Evolutionary conservation across 2,113 vertebrate species (phyloP), one percentile per base, ranked within the genome.

Genomic region (Bolborhynchus lineola): DNA sequence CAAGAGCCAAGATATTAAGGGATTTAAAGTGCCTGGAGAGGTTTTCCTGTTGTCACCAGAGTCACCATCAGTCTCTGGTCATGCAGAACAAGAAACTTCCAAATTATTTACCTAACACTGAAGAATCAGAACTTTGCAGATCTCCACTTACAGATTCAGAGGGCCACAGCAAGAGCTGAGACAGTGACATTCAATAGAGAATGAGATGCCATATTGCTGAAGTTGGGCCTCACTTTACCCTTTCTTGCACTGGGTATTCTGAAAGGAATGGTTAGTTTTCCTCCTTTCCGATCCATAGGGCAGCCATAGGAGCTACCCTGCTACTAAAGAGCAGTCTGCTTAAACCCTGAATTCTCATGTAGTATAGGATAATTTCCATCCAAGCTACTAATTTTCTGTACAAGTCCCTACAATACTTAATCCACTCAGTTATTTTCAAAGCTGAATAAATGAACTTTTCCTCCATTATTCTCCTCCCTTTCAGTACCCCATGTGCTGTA

Each of bases 101-200:
- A 31, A 39, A 85, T 90, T 91, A 91, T 87, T 91, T 93, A 69
- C 3, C 1, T 65, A 28, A 49, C 39, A 31, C 57, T 65, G 53
- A 63, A 82, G 67, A 85, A 53, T 24, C 33, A 44, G 26, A 67
- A 57, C 52, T 82, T 82, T 92, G 53, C 68, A 86, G 52, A 52
- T 76, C 78, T 79, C 90, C 68, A 91, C 83, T 68, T 70, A 70
- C 74, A 96, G 70, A 85, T 82, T 94, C 70, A 82, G 70, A 91
- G 20, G 88, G 70, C 65, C 74, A 82, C 62, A 79, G 78, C 57
- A 82, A 59, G 74, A 92, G 67, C 62, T 13, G 19, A 93, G 86
- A 75, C 42, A 68, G 78, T 68, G 57, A 85, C 78, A 71, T 52
- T 82, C 81, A 90, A 29, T 2, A 72, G 75, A 82, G 88, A 37